These are phyloP conservation scores for Microdon myrmicae DNA, from an alignment of 2,888 invertebrate species.

Conservation along the genomic window DNA sequence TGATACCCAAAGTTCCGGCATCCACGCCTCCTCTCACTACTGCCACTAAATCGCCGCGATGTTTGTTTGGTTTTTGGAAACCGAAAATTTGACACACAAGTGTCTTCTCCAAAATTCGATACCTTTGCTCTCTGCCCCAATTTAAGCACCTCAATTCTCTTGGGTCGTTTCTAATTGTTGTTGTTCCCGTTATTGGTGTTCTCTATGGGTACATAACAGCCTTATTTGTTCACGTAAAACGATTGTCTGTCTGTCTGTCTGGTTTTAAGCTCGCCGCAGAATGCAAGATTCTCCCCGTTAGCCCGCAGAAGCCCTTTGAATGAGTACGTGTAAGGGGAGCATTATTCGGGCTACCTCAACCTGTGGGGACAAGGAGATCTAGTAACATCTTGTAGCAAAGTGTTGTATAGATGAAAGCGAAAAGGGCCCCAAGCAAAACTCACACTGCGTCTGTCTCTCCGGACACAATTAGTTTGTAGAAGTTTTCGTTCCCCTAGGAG, in stretches of 20 bases:
- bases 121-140: conserved; percentile 5
- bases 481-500: conserved; percentile 15
- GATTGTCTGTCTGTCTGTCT: conserved; percentile 39
- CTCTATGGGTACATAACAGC: too few relatives aligned
- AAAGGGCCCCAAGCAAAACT: conserved; percentile 29
- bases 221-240: conserved; percentile 11
- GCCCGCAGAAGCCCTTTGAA: too few relatives aligned
- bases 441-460: conserved; percentile 19
- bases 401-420: conserved; percentile 2
- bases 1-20: too few relatives aligned
- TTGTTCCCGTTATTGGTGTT: neutral
- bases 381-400: conserved; percentile 23
- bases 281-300: too few relatives aligned
- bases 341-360: too few relatives aligned
- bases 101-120: neutral
- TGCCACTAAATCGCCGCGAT: conserved; percentile 10
- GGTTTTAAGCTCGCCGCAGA: conserved; percentile 31
- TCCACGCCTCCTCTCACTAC: too few relatives aligned
- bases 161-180: too few relatives aligned
- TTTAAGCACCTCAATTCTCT: too few relatives aligned
- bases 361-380: conserved; percentile 22
- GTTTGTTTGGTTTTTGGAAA: conserved; percentile 11
- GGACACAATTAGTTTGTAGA: conserved; percentile 4
- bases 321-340: too few relatives aligned
- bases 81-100: conserved; percentile 31